These are phyloP conservation scores for Muscicapa adusta DNA, from an alignment of 2,113 vertebrate genomes.

Conservation along the genomic window DNA sequence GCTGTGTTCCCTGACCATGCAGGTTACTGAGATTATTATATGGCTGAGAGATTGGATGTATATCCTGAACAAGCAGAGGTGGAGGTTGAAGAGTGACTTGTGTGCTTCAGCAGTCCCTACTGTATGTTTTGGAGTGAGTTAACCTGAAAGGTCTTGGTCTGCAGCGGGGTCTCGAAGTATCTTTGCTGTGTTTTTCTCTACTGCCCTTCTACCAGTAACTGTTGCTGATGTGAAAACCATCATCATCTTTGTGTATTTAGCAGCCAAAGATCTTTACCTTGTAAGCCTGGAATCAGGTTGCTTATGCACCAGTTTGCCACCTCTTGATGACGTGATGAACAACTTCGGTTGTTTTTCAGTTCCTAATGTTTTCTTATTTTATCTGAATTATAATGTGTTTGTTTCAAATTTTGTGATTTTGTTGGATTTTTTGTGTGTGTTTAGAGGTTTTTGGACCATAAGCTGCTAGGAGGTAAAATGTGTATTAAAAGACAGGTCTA, in stretches of 20 bases:
- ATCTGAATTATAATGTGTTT: background rate
- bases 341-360: background rate
- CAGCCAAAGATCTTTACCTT: background rate
- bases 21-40: accelerated
- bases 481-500: background rate
- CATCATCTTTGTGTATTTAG: background rate
- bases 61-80: background rate
- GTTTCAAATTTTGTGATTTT: background rate
- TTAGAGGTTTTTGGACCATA: background rate
- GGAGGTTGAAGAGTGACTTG: background rate
- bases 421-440: background rate
- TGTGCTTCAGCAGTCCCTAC: background rate
- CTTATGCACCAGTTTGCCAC: background rate
- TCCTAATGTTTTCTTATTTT: background rate
- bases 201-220: background rate
- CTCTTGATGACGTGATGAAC: background rate
- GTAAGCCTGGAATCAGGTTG: background rate
- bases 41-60: accelerated
- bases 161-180: accelerated
- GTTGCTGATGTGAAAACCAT: background rate
- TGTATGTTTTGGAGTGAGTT: accelerated
- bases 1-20: accelerated
- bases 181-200: background rate
- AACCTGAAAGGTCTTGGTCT: background rate
- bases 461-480: background rate